These are phyloP conservation scores for Cataglyphis altisquamis DNA, from an alignment of 2,888 invertebrate genomes.

Conservation along the genomic window DNA sequence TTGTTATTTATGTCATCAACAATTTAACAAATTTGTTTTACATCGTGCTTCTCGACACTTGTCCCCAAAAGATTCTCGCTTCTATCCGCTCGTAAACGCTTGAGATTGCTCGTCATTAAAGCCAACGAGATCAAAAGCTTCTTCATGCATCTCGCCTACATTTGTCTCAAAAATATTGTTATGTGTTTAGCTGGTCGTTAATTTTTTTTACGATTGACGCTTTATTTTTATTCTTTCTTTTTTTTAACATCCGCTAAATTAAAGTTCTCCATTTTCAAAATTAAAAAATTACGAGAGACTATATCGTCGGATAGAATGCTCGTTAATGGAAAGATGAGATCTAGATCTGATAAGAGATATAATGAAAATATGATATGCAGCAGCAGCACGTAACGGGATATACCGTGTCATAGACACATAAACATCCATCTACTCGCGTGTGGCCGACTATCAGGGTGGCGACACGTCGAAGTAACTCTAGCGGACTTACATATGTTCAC, in stretches of 20 bases:
- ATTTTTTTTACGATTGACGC: background rate
- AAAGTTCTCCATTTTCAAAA: background rate
- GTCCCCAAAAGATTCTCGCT: background rate
- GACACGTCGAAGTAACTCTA: constrained; percentile 23
- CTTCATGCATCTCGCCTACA: background rate
- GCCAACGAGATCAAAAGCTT: constrained; percentile 35
- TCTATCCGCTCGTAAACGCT: constrained; percentile 42
- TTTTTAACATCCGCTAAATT: background rate
- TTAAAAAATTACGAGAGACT: background rate
- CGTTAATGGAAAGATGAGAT: background rate
- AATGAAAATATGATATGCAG: background rate
- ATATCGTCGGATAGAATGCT: background rate
- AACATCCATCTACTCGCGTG: background rate
- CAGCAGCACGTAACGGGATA: background rate
- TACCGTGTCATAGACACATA: background rate
- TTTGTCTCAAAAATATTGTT: constrained; percentile 7
- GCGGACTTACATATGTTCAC: constrained; percentile 57
- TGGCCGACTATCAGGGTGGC: background rate
- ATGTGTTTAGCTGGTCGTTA: background rate
- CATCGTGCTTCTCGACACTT: constrained; percentile 15
- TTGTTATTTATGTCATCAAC: background rate
- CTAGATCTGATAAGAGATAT: background rate
- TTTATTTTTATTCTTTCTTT: background rate
- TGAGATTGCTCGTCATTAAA: constrained; percentile 35
- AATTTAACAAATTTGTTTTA: constrained; percentile 44